phyloP scores from a whole-genome alignment of 2,797 vertebrate genomes.

The Todus mexicanus region DNA sequence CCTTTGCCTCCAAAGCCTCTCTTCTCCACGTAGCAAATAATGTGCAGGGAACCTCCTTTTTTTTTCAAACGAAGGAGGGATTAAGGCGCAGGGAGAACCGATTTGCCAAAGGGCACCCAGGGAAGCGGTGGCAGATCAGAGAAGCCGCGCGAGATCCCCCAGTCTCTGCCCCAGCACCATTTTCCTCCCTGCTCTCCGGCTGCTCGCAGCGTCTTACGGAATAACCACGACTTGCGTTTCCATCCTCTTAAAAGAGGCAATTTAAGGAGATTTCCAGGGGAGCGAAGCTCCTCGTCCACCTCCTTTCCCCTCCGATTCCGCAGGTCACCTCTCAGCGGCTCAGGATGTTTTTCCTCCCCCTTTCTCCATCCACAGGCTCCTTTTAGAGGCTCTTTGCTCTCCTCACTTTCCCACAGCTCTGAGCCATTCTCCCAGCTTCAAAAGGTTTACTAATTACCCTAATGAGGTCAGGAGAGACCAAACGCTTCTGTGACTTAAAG shows the following conservation, averaged over 20 bases:
- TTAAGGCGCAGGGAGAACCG: background rate
- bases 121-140: background rate
- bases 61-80: background rate
- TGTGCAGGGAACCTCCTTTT: fast-evolving
- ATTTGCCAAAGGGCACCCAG: background rate
- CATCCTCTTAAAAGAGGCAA: background rate
- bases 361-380: background rate
- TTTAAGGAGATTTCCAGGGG: constrained; percentile 1
- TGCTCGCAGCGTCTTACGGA: background rate
- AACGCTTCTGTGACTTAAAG: constrained; percentile 41
- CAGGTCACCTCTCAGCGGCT: background rate
- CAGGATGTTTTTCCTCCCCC: background rate
- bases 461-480: constrained; percentile 78
- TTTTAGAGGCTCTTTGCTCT: constrained; percentile 23
- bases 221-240: background rate
- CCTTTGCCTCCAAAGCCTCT: background rate
- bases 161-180: background rate
- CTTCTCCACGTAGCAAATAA: background rate
- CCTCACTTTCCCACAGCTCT: constrained; percentile 49
- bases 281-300: background rate
- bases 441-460: constrained; percentile 75
- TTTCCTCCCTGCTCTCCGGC: background rate
- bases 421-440: constrained; percentile 69
- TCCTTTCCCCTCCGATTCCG: background rate
- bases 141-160: background rate